Percentiles rank a stretch among this genome's conserved stretches.
phyloP scores from a whole-genome alignment of 2,113 vertebrate species.

The Drymodes brunneopygia region DNA sequence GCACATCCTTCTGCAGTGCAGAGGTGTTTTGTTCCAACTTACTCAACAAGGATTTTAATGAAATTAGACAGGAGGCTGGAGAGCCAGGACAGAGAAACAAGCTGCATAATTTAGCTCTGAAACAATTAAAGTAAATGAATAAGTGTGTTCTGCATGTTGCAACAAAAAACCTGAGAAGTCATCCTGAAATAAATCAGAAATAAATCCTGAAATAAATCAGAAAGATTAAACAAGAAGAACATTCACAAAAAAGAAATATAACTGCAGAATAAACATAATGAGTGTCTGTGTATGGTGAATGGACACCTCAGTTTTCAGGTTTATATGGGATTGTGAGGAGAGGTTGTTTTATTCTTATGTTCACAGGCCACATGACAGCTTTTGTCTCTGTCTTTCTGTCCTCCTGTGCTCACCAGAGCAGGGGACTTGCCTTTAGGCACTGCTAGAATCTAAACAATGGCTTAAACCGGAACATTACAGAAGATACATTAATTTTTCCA shows the following conservation, averaged over 20 bases:
- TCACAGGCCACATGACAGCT: background rate
- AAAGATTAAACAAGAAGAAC: background rate
- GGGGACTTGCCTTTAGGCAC: background rate
- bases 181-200: background rate
- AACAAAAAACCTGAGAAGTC: background rate
- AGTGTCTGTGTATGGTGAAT: background rate
- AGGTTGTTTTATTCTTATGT: background rate
- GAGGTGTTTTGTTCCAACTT: background rate
- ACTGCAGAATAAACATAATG: background rate
- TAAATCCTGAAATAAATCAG: too few species aligned
- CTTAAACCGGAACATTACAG: background rate
- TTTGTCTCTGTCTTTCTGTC: background rate
- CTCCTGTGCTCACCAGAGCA: background rate
- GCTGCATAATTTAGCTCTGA: background rate
- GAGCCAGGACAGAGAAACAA: background rate
- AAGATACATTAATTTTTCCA: background rate
- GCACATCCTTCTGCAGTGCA: background rate
- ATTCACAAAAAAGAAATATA: background rate
- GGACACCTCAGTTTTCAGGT: background rate
- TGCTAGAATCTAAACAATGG: background rate
- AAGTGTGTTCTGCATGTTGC: background rate
- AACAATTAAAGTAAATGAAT: background rate
- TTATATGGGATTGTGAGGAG: background rate
- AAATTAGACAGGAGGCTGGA: background rate
- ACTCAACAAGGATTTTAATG: background rate